Conservation (phyloP, 2,888 invertebrate genomes). For the Odontothrips loti region DNA sequence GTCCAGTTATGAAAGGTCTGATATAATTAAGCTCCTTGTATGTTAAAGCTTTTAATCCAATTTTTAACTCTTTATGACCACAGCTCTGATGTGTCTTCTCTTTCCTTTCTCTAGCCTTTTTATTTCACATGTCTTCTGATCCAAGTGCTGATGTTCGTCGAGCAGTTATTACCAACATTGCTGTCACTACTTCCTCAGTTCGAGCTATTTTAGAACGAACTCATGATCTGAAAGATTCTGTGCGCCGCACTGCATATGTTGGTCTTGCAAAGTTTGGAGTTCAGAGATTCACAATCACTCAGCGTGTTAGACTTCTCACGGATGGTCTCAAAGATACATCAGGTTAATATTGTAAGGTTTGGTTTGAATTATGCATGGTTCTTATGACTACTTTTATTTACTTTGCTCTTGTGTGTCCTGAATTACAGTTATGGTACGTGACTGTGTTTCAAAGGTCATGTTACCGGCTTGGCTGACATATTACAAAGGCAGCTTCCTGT, state of each 20-base stretch:
- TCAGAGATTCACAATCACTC: conserved; percentile 58
- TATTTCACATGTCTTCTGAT: conserved; percentile 68
- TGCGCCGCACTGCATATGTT: conserved; percentile 59
- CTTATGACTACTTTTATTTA: neutral
- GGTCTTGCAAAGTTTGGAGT: conserved; percentile 53
- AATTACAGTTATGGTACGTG: conserved; percentile 43
- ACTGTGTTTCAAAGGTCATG: conserved; percentile 51
- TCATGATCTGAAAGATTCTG: conserved; percentile 72
- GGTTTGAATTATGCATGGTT: neutral
- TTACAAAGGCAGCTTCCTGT: conserved; percentile 65
- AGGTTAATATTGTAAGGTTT: conserved; percentile 33
- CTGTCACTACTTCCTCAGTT: conserved; percentile 65
- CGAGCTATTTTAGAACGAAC: conserved; percentile 65
- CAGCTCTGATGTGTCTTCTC: conserved; percentile 9
- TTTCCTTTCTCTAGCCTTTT: conserved; percentile 50
- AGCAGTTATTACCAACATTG: conserved; percentile 68
- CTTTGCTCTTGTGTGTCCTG: neutral
- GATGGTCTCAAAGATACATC: conserved; percentile 60
- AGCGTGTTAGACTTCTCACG: conserved; percentile 58
- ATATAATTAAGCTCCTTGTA: conserved; percentile 1
- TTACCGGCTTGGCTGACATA: conserved; percentile 72
- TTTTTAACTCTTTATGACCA: conserved; percentile 30
- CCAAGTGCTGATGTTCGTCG: conserved; percentile 68
- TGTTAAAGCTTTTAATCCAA: too few species aligned
- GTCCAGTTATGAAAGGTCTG: conserved; percentile 63